Percentiles rank a stretch among this genome's conserved stretches.
phyloP scores from a whole-genome alignment of 2,113 vertebrate species.

The Rhegmatorhina hoffmannsi region DNA sequence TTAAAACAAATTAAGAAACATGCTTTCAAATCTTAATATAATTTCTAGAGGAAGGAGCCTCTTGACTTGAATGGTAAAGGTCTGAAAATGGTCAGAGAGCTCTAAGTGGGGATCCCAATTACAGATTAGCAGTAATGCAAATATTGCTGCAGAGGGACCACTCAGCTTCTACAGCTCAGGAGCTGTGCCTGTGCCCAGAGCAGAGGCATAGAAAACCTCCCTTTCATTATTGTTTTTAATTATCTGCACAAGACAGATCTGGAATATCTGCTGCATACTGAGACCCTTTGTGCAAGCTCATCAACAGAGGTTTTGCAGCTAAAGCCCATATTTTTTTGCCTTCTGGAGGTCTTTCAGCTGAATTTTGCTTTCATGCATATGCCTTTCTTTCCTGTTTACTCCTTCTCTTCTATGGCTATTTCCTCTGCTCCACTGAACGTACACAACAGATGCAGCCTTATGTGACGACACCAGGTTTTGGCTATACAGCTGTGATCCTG shows the following conservation, averaged over 20 bases:
- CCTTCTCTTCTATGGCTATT: not conserved
- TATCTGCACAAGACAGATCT: not conserved
- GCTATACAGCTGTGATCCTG: not conserved
- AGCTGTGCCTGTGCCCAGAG: constrained; percentile 10
- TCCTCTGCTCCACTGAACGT: not conserved
- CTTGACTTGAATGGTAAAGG: constrained; percentile 57
- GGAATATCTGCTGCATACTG: constrained; percentile 30
- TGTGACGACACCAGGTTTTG: not conserved
- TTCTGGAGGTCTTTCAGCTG: not conserved
- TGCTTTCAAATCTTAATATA: constrained; percentile 49
- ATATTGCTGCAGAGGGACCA: constrained; percentile 49
- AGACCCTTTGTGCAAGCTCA: not conserved
- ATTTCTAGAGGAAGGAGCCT: constrained; percentile 39
- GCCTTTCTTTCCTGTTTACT: not conserved
- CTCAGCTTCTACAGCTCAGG: constrained; percentile 13
- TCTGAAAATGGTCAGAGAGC: constrained; percentile 64
- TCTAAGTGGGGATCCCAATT: constrained; percentile 62
- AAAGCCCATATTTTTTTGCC: not conserved
- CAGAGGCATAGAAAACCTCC: not conserved
- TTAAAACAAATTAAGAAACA: constrained; percentile 32
- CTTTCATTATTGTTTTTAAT: constrained; percentile 54
- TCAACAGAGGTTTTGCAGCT: not conserved
- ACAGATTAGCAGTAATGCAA: constrained; percentile 55
- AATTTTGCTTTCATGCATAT: not conserved
- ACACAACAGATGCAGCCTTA: not conserved